Base-by-base conservation (phyloP, 1,140 invertebrate genomes). In the Zelostemma sp. region DNA sequence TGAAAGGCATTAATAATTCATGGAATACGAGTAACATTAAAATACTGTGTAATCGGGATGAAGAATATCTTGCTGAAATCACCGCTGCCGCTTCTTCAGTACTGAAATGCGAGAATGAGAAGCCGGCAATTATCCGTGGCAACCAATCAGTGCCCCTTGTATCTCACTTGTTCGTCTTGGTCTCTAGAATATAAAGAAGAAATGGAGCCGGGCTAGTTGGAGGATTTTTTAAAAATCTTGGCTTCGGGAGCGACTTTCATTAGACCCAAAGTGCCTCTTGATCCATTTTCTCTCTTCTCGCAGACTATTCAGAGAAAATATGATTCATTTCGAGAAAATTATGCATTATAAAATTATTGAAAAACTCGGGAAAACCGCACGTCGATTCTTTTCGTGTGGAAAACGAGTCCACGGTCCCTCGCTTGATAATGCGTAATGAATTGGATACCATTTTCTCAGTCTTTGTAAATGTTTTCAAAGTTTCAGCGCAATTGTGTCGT, bases 121-220 rank as follows among this genome's bases (percentile, higher is more conserved):
- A 60, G 45, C 63, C 65, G 68, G 64, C 73, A 80, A 80, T 78
- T 76, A 80, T 72, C 63, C 55, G 40, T 71, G 58, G 71, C 67
- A 70, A 72, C 74, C 74, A 80, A 79, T 80, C 77, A 80, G 59
- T 65, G 56, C 59, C 53, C 55, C 70, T 79, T 80, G 72, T 77
- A 65, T 68, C 62, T 69, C 40, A 43, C 48, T 60, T 53, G 45
- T 38, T 47, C 67, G 45, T 58, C 63, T 55, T 48, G 11, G 61
- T 56, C 45, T 25, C 3, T 28, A 35, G 60, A 68, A 69, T 65
- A 74, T 69, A 73, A 76, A 78, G 71, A 73, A 69, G 60, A 54
- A 60, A 46, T 8, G 35, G 15, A 47, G 15, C 43, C 50, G 25
- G 43, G 38, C n/a, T 40, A 41, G 45, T 46, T 40, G 53, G 49